Base-by-base conservation (phyloP, 1,140 invertebrate species). In the Leptinotarsa defecta region DNA sequence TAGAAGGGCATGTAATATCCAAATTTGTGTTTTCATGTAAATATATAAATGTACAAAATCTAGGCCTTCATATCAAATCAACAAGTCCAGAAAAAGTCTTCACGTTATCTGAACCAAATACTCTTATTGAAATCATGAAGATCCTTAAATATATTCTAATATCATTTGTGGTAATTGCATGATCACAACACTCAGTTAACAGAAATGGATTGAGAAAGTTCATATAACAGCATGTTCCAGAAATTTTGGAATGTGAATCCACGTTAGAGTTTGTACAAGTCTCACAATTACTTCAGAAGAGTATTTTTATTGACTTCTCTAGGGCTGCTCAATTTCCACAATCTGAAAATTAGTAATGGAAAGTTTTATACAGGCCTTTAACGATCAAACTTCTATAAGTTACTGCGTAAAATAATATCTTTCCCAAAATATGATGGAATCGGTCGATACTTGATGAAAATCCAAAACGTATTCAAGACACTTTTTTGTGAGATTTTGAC, bases 41-140 rank as follows among this genome's bases (percentile, higher is more conserved):
- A 61, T 73, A 73, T 73, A 73, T 73, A 73, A 73, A 73, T 65
- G 71, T 73, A 73, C 63, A 73, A 73, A 73, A 73, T 71, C 49
- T 71, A 61, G 49, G 27, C 34, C 34, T 43, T 71, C 52, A 57
- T 48, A 27, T 68, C 43, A 48, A 43, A 43, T n/a, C 15, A 68
- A 68, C 13, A 43, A 19, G 43, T 8, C n/a, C 48, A 68, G 13
- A 11, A 17, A 65, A 65, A 65, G 6, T 19, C n/a, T 11, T 20
- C 20, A 24, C 22, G 15, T 34, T 17, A 67, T 22, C 22, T 34
- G 15, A 67, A 67, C 34, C 8, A 17, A 19, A 63, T n/a, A 63
- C 3, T 1, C n/a, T 67, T 34, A 67, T 24, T 19, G 17, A 22
- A 67, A 67, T 67, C 64, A 67, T n/a, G 22, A 67, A 67, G n/a